Base-by-base conservation (phyloP, 2,888 invertebrate genomes). In the Timema podura region DNA sequence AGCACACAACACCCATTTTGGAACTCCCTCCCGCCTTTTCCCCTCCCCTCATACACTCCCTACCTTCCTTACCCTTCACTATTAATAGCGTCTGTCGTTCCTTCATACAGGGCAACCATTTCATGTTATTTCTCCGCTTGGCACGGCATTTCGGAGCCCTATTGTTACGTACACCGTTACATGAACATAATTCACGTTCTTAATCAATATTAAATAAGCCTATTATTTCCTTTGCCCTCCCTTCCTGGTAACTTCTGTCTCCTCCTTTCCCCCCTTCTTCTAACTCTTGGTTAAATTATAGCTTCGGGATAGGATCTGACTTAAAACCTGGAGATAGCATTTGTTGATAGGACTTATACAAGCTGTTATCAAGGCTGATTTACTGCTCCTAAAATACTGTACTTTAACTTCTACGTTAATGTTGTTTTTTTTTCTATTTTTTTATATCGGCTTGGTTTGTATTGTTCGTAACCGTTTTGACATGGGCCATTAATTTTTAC, bases 141-240 rank as follows among this genome's bases (percentile, higher is more conserved):
- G 44, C 16, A 30, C 16, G 30, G 61, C 44, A 30, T 44, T 16
- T 8, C 61, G 11, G 8, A 8, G 16, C 61, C 61, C 61, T 13
- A 61, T 61, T 61, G 61, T 61, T 61, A 61, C 61, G 13, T 61
- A 30, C 44, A 61, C 61, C 61, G 61, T 61, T 61, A 61, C 61
- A 61, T 44, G 44, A 30, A 45, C 61, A 45, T 61, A 61, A 61
- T 61, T 61, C 61, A 61, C 61, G 13, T 61, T 61, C 61, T 61
- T 61, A 61, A 61, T 61, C 61, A 61, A 61, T 61, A 61, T 61
- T 61, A 61, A 61, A 61, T 61, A 61, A 45, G 44, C 45, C 45
- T 61, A 45, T 61, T 61, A 61, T 61, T 61, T 16, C 61, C 16
- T 61, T 51, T 61, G 30, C 30, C 30, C 30, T 30, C 30, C 30